phyloP scores from a whole-genome alignment of 2,113 vertebrate genomes.

The human (Homo sapiens) region DNA sequence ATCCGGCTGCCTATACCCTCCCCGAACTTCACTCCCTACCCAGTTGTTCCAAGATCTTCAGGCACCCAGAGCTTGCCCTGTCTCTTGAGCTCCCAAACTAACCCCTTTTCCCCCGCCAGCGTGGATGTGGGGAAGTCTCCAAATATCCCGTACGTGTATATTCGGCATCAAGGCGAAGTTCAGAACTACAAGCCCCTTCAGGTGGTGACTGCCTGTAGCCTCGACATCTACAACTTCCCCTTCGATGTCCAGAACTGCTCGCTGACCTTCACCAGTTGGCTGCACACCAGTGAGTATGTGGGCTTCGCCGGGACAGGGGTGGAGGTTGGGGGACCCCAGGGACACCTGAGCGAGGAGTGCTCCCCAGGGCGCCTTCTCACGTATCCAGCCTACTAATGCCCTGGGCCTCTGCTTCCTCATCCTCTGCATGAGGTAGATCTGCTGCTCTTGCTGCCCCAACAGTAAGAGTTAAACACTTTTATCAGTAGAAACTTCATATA shows the following conservation, averaged over 20 bases:
- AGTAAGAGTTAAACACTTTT: not conserved
- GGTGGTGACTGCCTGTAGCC: conserved; percentile 95
- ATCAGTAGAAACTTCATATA: not conserved
- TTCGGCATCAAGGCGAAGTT: conserved; percentile 89
- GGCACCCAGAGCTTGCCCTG: not conserved
- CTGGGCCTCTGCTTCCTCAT: not conserved
- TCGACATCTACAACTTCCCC: conserved; percentile 99
- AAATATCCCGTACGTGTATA: conserved; percentile 94
- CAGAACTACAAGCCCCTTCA: conserved; percentile 98
- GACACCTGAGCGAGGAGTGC: not conserved
- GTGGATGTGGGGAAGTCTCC: conserved; percentile 98
- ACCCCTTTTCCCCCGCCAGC: conserved; percentile 79
- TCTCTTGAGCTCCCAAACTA: not conserved
- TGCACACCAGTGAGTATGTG: conserved; percentile 92
- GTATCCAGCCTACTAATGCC: not conserved
- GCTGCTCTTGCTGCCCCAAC: not conserved
- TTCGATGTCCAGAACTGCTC: conserved; percentile 99
- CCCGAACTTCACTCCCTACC: not conserved
- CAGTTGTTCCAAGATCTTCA: not conserved
- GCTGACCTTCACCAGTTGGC: conserved; percentile 98
- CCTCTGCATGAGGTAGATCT: not conserved
- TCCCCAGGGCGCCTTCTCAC: not conserved
- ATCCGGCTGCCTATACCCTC: not conserved
- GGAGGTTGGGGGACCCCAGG: too few relatives aligned
- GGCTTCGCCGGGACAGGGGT: fast-evolving